These are phyloP conservation scores for Crax fasciolata DNA, from an alignment of 2,797 vertebrate species.

Conservation along the genomic window DNA sequence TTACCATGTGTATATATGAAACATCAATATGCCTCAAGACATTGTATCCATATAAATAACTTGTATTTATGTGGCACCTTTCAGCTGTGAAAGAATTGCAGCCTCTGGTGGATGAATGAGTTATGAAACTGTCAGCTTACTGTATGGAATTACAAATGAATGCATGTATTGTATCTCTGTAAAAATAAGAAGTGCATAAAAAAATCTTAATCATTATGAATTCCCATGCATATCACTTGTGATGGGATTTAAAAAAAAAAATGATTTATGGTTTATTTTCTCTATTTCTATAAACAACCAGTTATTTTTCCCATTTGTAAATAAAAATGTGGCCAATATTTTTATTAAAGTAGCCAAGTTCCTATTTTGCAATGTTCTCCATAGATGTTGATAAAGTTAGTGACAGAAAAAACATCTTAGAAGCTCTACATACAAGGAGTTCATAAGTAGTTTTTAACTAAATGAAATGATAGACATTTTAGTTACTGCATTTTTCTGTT, in stretches of 20 bases:
- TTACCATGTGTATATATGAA: not conserved
- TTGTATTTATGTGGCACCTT: conserved; percentile 46
- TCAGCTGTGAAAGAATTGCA: conserved; percentile 64
- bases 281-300: not conserved
- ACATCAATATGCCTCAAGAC: not conserved
- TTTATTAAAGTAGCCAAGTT: not conserved
- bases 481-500: conserved; percentile 33
- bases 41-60: conserved; percentile 3
- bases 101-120: conserved; percentile 70
- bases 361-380: not conserved
- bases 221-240: not conserved
- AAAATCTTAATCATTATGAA: not conserved
- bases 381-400: not conserved
- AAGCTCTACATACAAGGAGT: not conserved
- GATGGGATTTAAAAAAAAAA: not conserved
- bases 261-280: not conserved
- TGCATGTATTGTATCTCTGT: not conserved
- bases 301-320: not conserved
- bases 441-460: conserved; percentile 41
- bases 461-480: conserved; percentile 36
- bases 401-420: not conserved
- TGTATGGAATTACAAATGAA: not conserved
- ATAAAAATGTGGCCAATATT: not conserved
- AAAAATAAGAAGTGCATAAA: conserved; percentile 9
- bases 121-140: conserved; percentile 35